Conservation (phyloP, 92 coral and sea anemone species). For the Epizoanthus rinbou region DNA sequence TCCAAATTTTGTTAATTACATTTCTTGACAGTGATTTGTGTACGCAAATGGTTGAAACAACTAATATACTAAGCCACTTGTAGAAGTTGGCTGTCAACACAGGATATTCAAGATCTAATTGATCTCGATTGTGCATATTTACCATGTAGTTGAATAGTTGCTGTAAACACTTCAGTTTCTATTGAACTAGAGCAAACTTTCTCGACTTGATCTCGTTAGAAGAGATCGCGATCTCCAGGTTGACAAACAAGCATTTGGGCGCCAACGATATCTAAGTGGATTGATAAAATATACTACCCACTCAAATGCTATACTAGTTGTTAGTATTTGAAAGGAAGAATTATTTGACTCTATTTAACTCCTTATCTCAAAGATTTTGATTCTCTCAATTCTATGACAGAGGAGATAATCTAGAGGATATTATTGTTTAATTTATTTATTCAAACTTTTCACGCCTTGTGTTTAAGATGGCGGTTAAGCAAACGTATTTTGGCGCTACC, state of each 20-base stretch:
- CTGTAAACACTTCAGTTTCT: conserved; percentile 36
- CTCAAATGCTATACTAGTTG: conserved; percentile 9
- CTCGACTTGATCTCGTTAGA: conserved; percentile 15
- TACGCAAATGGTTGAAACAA: conserved; percentile 74
- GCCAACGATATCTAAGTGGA: conserved; percentile 23
- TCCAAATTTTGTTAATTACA: conserved; percentile 61
- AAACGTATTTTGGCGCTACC: not conserved
- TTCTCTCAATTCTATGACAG: conserved; percentile 39
- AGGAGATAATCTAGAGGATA: conserved; percentile 39
- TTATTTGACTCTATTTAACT: conserved; percentile 61
- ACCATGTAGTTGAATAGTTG: conserved; percentile 37
- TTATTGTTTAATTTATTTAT: conserved; percentile 49
- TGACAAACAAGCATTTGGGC: not conserved
- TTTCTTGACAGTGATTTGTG: conserved; percentile 65
- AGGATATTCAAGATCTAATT: conserved; percentile 60
- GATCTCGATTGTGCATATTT: conserved; percentile 62
- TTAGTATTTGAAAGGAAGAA: conserved; percentile 38
- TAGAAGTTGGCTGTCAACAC: conserved; percentile 62
- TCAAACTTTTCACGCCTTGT: conserved; percentile 53
- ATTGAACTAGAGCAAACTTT: conserved; percentile 9
- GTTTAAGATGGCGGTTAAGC: conserved; percentile 49
- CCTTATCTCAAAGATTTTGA: conserved; percentile 62
- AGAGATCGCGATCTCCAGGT: conserved; percentile 1
- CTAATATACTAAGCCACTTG: conserved; percentile 80
- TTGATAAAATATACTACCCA: not conserved